Conservation (phyloP, 2,113 vertebrate species). For the Nycticorax nycticorax region DNA sequence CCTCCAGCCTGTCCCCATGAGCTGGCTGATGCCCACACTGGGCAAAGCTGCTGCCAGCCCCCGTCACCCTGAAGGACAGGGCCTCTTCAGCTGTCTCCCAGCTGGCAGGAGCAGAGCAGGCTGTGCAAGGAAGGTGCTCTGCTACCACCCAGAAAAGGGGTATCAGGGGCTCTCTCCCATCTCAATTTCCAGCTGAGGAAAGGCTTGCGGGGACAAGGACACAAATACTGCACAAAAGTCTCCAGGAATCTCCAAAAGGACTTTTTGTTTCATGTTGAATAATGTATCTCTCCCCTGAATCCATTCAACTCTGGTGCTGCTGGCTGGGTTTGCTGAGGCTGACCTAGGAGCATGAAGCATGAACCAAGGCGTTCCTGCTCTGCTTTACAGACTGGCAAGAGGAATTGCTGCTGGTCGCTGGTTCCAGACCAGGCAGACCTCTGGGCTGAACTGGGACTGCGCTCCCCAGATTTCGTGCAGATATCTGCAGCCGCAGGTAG, state of each 20-base stretch:
- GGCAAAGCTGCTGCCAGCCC: background rate
- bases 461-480: background rate
- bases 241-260: background rate
- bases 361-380: background rate
- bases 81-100: background rate
- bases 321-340: background rate
- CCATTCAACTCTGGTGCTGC: background rate
- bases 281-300: fast-evolving
- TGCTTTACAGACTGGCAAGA: background rate
- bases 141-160: background rate
- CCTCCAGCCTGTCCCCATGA: background rate
- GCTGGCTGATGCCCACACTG: background rate
- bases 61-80: fast-evolving
- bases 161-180: background rate
- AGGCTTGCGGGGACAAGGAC: background rate
- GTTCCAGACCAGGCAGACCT: background rate
- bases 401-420: background rate
- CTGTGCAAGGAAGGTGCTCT: background rate
- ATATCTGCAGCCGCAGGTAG: background rate
- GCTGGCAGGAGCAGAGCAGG: background rate
- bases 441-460: background rate
- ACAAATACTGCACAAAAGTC: background rate
- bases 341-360: background rate
- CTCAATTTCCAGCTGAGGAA: background rate
- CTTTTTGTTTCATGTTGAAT: background rate